These are phyloP conservation scores for Myrmecophaga tridactyla DNA, from an alignment of 2,113 vertebrate genomes.

Conservation along the genomic window DNA sequence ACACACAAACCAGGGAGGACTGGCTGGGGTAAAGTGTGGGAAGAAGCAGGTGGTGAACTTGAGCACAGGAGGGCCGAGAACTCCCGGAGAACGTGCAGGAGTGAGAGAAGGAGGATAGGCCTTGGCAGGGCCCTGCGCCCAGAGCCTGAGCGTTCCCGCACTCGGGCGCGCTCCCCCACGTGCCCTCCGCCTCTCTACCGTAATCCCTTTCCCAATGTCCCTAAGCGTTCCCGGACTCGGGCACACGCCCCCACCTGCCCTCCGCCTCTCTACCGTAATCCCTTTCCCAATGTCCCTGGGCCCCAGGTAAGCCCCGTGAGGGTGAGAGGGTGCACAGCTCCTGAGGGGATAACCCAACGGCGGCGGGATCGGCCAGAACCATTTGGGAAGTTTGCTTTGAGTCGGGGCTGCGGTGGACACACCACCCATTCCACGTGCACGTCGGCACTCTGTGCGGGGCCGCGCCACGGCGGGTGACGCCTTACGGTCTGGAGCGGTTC, in stretches of 20 bases:
- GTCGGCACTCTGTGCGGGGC: no score
- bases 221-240: no score
- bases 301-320: neutral
- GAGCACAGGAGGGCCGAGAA: neutral
- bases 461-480: neutral
- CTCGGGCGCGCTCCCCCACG: no score
- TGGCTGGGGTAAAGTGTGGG: neutral
- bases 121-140: no score
- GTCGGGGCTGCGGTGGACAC: accelerated
- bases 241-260: no score
- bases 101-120: no score
- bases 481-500: neutral
- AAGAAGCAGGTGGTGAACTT: neutral
- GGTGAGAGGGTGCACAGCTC: neutral
- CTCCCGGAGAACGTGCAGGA: neutral
- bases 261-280: neutral
- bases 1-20: neutral
- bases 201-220: neutral
- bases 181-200: neutral
- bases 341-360: no score
- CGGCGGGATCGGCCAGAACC: neutral
- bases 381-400: accelerated
- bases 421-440: accelerated
- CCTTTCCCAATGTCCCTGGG: no score
- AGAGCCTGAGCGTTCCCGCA: no score